Conservation (phyloP, 2,888 invertebrate genomes). For the Thyatira batis region DNA sequence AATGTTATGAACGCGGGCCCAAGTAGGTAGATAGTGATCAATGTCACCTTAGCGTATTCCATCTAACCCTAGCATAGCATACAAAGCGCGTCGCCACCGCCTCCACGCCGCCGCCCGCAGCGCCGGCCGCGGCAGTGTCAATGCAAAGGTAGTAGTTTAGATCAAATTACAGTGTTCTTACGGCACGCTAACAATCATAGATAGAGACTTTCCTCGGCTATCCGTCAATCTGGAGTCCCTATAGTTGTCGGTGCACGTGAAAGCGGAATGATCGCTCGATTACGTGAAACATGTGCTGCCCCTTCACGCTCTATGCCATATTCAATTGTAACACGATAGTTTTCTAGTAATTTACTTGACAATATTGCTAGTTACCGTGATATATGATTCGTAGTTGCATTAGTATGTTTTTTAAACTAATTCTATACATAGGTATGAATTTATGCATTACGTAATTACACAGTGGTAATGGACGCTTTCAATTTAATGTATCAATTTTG, state of each 20-base stretch:
- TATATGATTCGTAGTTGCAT: background rate
- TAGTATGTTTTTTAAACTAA: background rate
- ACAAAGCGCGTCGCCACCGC: background rate
- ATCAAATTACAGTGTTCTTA: slow-evolving; percentile 44
- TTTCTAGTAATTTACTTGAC: slow-evolving; percentile 46
- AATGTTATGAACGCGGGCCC: too few species aligned
- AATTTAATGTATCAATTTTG: too few species aligned
- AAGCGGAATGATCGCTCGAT: slow-evolving; percentile 61
- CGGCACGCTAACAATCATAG: slow-evolving; percentile 45
- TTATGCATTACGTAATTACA: background rate
- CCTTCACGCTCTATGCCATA: slow-evolving; percentile 48
- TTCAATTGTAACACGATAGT: slow-evolving; percentile 64
- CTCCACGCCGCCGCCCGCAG: background rate
- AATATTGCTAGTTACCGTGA: slow-evolving; percentile 6
- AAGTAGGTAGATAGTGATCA: background rate
- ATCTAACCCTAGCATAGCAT: background rate
- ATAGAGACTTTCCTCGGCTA: slow-evolving; percentile 50
- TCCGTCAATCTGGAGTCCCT: slow-evolving; percentile 26
- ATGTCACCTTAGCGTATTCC: background rate
- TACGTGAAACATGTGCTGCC: slow-evolving; percentile 45
- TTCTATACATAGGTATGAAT: background rate
- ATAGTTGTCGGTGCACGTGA: slow-evolving; percentile 44
- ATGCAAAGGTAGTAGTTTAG: slow-evolving; percentile 28
- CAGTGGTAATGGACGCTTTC: background rate
- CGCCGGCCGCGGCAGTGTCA: background rate